These are phyloP conservation scores for Rissa tridactyla DNA, from an alignment of 2,113 vertebrate species.

Conservation along the genomic window DNA sequence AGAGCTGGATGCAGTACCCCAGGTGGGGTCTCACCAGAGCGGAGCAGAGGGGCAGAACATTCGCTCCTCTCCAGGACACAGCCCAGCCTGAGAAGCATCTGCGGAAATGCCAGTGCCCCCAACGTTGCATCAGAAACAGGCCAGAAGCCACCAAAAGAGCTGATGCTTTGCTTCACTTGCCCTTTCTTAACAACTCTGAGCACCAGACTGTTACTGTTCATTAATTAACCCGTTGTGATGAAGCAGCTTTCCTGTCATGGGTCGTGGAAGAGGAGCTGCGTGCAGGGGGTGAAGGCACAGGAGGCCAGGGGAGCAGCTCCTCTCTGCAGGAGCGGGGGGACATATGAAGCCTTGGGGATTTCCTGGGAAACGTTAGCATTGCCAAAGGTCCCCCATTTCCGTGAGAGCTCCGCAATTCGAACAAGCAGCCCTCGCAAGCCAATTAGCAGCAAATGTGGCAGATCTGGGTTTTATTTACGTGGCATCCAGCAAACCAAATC, in stretches of 20 bases:
- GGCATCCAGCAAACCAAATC: slow-evolving; percentile 44
- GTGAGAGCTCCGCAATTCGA: slow-evolving; percentile 62
- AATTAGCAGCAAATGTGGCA: slow-evolving; percentile 63
- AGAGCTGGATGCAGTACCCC: neutral
- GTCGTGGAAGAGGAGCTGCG: neutral
- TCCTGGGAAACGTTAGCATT: slow-evolving; percentile 64
- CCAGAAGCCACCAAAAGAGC: neutral
- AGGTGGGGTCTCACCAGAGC: neutral
- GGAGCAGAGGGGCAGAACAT: neutral
- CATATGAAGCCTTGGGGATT: slow-evolving; percentile 49
- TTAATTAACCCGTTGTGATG: slow-evolving; percentile 31
- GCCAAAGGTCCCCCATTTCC: slow-evolving; percentile 63
- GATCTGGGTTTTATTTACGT: slow-evolving; percentile 65
- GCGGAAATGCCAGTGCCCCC: neutral
- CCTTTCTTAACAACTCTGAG: slow-evolving; percentile 5
- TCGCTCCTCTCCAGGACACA: neutral
- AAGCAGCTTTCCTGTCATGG: neutral
- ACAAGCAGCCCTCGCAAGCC: slow-evolving; percentile 43
- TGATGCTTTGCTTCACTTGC: neutral
- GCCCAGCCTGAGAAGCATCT: neutral
- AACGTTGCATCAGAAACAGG: neutral
- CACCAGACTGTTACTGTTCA: neutral
- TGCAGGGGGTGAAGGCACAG: neutral
- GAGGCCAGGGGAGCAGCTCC: slow-evolving; percentile 27
- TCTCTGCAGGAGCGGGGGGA: slow-evolving; percentile 46